phyloP scores from a whole-genome alignment of 2,113 vertebrate genomes.

The Chauna torquata region DNA sequence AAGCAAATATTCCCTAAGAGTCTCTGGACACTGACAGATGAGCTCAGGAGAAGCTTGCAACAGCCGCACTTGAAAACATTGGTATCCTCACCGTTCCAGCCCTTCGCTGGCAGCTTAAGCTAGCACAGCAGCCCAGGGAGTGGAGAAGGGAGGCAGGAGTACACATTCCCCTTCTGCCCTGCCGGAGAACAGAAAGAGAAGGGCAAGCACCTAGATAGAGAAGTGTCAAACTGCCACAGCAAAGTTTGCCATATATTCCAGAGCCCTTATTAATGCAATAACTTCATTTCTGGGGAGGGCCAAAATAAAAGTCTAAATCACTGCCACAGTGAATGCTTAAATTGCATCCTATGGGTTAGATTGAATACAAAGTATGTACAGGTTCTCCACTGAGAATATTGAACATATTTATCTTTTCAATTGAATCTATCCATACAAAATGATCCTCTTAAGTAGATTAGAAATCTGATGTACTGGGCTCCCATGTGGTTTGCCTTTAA shows the following conservation, averaged over 20 bases:
- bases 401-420: slow-evolving; percentile 70
- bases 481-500: slow-evolving; percentile 46
- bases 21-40: neutral
- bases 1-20: neutral
- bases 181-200: neutral
- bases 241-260: neutral
- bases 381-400: slow-evolving; percentile 49
- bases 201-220: neutral
- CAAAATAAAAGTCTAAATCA: slow-evolving; percentile 25
- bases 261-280: slow-evolving; percentile 1
- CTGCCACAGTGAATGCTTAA: slow-evolving; percentile 24
- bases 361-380: slow-evolving; percentile 50
- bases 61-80: neutral
- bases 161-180: neutral
- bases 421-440: slow-evolving; percentile 64
- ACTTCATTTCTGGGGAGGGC: neutral
- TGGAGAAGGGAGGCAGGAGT: neutral
- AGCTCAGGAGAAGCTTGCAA: neutral
- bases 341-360: slow-evolving; percentile 17
- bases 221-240: neutral
- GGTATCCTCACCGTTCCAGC: neutral
- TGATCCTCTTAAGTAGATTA: slow-evolving; percentile 76
- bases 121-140: rapidly evolving
- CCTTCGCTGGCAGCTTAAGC: neutral
- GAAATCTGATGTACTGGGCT: slow-evolving; percentile 49